Percentiles rank a stretch among this genome's conserved stretches.
phyloP scores from a whole-genome alignment of 2,797 vertebrate genomes.

The Erpetoichthys calabaricus region DNA sequence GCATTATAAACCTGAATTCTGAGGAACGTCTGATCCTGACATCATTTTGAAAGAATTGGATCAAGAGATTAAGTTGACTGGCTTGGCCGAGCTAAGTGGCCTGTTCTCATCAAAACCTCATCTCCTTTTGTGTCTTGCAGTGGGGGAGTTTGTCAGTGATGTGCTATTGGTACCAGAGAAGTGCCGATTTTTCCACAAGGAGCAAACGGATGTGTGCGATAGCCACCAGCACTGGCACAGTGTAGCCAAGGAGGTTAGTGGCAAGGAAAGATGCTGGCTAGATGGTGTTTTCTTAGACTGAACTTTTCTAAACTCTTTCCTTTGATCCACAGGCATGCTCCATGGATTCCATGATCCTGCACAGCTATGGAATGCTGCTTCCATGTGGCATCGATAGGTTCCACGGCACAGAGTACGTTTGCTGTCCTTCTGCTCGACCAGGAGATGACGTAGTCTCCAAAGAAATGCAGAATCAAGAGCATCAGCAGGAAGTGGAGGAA shows the following conservation, averaged over 20 bases:
- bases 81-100: too few species aligned
- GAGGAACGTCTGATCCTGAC: too few species aligned
- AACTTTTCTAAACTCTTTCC: not conserved
- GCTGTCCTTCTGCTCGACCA: conserved; percentile 64
- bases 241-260: conserved; percentile 77
- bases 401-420: conserved; percentile 85
- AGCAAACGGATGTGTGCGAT: conserved; percentile 74
- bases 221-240: conserved; percentile 86
- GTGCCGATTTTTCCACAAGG: conserved; percentile 93
- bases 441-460: conserved; percentile 40
- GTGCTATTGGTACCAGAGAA: conserved; percentile 88
- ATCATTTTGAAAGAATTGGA: too few species aligned
- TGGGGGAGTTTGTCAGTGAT: conserved; percentile 90
- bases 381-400: conserved; percentile 88
- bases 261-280: too few species aligned
- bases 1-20: too few species aligned
- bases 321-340: conserved; percentile 62
- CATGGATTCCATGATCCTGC: conserved; percentile 67
- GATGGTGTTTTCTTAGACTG: too few species aligned
- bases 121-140: too few species aligned
- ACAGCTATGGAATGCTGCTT: conserved; percentile 88
- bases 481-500: conserved; percentile 55
- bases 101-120: too few species aligned
- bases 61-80: too few species aligned
- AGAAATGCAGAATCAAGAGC: conserved; percentile 35